Conservation (phyloP, 2,888 invertebrate species). For the Hydrotaea cyrtoneurina region DNA sequence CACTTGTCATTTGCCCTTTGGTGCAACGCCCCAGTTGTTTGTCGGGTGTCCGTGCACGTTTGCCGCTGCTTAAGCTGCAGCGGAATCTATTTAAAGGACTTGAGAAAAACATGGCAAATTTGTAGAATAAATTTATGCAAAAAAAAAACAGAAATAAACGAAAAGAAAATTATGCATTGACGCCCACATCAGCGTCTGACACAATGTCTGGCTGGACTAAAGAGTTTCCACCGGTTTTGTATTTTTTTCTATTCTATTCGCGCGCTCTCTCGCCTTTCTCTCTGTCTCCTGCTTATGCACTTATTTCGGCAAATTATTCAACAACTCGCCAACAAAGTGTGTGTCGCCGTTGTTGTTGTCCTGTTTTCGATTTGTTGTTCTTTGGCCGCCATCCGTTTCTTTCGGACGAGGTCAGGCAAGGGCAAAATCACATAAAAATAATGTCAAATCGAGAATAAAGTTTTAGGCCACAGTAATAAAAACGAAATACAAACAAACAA, state of each 20-base stretch:
- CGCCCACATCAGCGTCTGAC: conserved; percentile 64
- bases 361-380: background rate
- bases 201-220: conserved; percentile 58
- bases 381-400: background rate
- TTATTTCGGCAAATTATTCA: background rate
- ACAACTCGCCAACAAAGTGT: conserved; percentile 10
- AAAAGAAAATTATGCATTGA: background rate
- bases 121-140: background rate
- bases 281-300: background rate
- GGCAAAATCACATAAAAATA: conserved; percentile 49
- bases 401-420: conserved; percentile 51
- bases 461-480: conserved; percentile 54
- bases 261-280: background rate
- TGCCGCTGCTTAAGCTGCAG: background rate
- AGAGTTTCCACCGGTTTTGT: conserved; percentile 10
- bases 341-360: background rate
- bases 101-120: background rate
- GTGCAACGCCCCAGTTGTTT: conserved; percentile 16
- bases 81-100: conserved; percentile 1
- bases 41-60: background rate
- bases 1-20: background rate
- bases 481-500: conserved; percentile 24
- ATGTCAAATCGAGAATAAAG: conserved; percentile 57
- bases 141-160: background rate
- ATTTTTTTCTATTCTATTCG: too few relatives aligned